Percentiles rank a stretch among this genome's conserved stretches.
Evolutionary conservation across 1,140 invertebrate genomes (phyloP).

Genomic region (Bombus sibiricus): DNA sequence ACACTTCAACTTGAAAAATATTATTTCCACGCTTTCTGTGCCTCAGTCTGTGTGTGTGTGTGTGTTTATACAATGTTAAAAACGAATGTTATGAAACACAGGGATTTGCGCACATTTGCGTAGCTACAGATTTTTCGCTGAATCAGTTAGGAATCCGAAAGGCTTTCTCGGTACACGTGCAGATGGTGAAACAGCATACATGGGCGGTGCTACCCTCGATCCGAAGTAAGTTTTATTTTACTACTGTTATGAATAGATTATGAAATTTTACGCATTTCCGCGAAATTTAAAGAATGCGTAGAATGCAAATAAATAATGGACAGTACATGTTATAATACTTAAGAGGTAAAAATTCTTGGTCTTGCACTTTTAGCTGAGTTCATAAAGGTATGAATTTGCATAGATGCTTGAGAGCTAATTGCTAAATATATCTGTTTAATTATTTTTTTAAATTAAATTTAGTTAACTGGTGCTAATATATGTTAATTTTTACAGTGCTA

Average conservation of each 20-base stretch:
- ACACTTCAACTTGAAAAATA: not conserved
- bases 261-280: not conserved
- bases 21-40: too few relatives aligned
- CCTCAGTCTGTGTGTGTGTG: too few relatives aligned
- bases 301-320: not conserved
- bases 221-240: constrained; percentile 35
- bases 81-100: constrained; percentile 41
- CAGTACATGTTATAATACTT: too few relatives aligned
- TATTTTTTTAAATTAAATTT: not conserved
- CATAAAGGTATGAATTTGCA: too few relatives aligned
- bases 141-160: constrained; percentile 80
- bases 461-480: not conserved
- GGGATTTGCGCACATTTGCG: constrained; percentile 82
- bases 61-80: too few relatives aligned
- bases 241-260: not conserved
- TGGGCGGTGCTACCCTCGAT: constrained; percentile 56
- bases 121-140: constrained; percentile 85
- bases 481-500: constrained; percentile 18
- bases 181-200: constrained; percentile 15
- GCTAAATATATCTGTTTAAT: too few relatives aligned
- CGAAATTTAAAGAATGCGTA: too few relatives aligned
- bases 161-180: constrained; percentile 19
- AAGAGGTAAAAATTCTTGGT: not conserved
- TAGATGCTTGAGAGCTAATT: too few relatives aligned
- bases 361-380: not conserved